Conservation (phyloP, 1,140 invertebrate species). For the Diorhabda carinulata region DNA sequence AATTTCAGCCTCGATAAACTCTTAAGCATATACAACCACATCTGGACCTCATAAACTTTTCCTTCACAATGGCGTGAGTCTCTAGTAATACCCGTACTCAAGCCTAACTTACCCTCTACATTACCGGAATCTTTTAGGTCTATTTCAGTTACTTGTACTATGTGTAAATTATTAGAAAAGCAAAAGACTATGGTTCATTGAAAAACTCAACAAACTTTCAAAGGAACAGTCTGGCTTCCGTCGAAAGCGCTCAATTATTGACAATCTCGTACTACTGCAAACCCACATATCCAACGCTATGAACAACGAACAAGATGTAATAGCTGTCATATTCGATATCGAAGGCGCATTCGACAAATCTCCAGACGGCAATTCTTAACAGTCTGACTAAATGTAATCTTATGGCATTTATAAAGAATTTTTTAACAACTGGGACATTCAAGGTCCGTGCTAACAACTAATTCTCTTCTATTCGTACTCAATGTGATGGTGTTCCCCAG, state of each 20-base stretch:
- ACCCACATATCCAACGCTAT: too few relatives aligned
- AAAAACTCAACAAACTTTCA: too few relatives aligned
- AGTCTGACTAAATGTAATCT: not conserved
- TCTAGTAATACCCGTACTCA: slow-evolving; percentile 13
- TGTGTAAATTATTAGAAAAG: slow-evolving; percentile 22
- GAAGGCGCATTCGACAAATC: too few relatives aligned
- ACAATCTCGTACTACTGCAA: too few relatives aligned
- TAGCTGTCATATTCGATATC: too few relatives aligned
- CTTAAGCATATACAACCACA: too few relatives aligned
- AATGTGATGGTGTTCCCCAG: not conserved
- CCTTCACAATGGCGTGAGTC: slow-evolving; percentile 13
- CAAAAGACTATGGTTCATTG: slow-evolving; percentile 6
- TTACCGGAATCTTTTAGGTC: slow-evolving; percentile 10
- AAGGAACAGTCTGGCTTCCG: slow-evolving; percentile 2
- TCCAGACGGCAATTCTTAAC: not conserved
- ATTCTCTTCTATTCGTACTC: not conserved
- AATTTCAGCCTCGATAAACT: too few relatives aligned
- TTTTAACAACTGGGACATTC: not conserved
- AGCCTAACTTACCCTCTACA: slow-evolving; percentile 6
- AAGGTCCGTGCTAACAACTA: not conserved
- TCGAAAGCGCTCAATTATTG: not conserved
- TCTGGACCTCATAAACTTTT: too few relatives aligned
- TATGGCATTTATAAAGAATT: not conserved
- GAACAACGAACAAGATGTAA: too few relatives aligned
- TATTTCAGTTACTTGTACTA: slow-evolving; percentile 14